These are phyloP conservation scores for Bradypodion pumilum DNA, from an alignment of 2,797 vertebrate species.

Conservation along the genomic window DNA sequence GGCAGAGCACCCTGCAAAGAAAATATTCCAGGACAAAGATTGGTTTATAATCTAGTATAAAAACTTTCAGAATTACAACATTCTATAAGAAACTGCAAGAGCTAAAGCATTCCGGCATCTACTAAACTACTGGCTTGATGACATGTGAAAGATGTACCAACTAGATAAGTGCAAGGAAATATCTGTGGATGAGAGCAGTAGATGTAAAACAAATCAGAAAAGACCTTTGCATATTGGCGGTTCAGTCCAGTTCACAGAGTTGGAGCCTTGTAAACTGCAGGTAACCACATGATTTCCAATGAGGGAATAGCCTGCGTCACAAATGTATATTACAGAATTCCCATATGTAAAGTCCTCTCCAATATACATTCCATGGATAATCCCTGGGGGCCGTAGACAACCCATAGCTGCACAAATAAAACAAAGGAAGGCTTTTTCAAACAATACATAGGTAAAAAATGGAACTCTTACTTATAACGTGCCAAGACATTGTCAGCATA, in stretches of 20 bases:
- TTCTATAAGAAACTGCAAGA: no score
- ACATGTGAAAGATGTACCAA: neutral
- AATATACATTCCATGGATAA: constrained; percentile 54
- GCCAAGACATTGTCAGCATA: no score
- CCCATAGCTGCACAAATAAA: constrained; percentile 10
- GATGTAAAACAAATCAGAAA: neutral
- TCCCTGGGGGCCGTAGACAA: constrained; percentile 50
- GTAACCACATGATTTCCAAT: constrained; percentile 32
- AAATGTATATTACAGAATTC: constrained; percentile 55
- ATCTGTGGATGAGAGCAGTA: neutral
- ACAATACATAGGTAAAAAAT: no score
- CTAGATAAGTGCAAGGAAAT: neutral
- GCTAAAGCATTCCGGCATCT: neutral
- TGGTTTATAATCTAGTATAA: neutral
- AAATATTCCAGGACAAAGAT: neutral
- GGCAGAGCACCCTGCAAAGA: constrained; percentile 12
- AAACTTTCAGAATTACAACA: neutral
- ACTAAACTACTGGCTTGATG: neutral
- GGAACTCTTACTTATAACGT: no score
- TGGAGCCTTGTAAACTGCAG: neutral
- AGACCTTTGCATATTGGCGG: constrained; percentile 31
- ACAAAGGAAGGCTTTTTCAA: no score
- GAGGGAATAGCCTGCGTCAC: constrained; percentile 48
- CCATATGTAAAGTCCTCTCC: constrained; percentile 51
- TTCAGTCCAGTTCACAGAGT: constrained; percentile 15